Conservation (phyloP, 2,888 invertebrate genomes). For the Elmis aenea region DNA sequence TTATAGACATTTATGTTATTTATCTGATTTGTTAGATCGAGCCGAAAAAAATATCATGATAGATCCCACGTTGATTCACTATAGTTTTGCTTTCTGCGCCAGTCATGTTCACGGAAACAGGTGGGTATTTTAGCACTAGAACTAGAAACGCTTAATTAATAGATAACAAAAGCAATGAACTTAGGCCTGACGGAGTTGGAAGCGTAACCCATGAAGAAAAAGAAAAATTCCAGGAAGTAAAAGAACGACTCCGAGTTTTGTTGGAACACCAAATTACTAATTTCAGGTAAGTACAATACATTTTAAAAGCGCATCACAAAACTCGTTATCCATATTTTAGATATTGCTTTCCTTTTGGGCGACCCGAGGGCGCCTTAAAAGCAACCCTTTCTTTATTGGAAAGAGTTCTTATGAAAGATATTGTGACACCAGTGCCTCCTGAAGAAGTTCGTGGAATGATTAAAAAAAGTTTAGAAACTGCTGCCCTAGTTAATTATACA, state of each 20-base stretch:
- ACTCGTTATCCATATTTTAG: conserved; percentile 50
- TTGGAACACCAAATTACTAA: conserved; percentile 98
- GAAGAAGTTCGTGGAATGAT: conserved; percentile 95
- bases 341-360: conserved; percentile 97
- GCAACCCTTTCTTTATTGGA: conserved; percentile 94
- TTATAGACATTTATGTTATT: conserved; percentile 92
- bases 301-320: too few species aligned
- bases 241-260: conserved; percentile 86
- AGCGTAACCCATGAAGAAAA: conserved; percentile 98
- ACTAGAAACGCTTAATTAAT: conserved; percentile 41
- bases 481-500: conserved; percentile 95
- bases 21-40: conserved; percentile 89
- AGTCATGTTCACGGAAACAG: conserved; percentile 99
- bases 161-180: conserved; percentile 47
- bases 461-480: conserved; percentile 94
- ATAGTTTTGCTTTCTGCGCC: conserved; percentile 98
- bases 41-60: conserved; percentile 91
- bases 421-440: conserved; percentile 92
- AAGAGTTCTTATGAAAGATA: conserved; percentile 98
- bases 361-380: conserved; percentile 97
- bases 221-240: conserved; percentile 96
- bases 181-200: conserved; percentile 96
- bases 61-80: conserved; percentile 97
- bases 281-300: conserved; percentile 75
- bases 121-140: conserved; percentile 52